Percentiles rank a stretch among this genome's conserved stretches.
These are phyloP conservation scores for Drosophila austrosaltans DNA, from an alignment of 2,888 invertebrate species.

Conservation along the genomic window DNA sequence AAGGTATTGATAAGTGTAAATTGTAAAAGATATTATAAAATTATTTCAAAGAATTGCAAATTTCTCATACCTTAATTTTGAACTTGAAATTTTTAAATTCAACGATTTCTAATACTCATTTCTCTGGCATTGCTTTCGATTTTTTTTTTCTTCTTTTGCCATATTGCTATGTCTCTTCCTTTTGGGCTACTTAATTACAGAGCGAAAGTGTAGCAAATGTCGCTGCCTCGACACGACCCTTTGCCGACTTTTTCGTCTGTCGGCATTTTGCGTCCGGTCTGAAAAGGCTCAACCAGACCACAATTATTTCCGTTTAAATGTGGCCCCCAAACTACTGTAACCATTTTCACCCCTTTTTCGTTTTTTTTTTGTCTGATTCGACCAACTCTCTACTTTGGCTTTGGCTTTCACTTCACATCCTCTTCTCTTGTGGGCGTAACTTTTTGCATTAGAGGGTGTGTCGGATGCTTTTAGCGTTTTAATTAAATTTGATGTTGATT, in stretches of 20 bases:
- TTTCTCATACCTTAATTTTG: not conserved
- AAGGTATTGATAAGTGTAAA: too few species aligned
- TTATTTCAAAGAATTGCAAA: too few species aligned
- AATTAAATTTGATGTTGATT: conserved; percentile 75
- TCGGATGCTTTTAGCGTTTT: conserved; percentile 70
- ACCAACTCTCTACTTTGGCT: conserved; percentile 17
- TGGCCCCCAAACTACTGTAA: conserved; percentile 21
- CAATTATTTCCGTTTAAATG: conserved; percentile 72
- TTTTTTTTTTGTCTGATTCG: not conserved
- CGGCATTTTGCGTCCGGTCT: conserved; percentile 30
- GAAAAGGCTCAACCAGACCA: conserved; percentile 44
- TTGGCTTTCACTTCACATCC: conserved; percentile 18
- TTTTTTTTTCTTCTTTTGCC: too few species aligned
- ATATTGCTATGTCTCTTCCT: too few species aligned
- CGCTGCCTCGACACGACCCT: conserved; percentile 17
- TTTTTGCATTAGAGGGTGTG: conserved; percentile 47
- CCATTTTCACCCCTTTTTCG: not conserved
- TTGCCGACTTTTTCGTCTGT: not conserved
- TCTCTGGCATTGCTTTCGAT: too few species aligned
- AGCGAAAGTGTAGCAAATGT: conserved; percentile 44
- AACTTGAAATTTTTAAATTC: too few species aligned
- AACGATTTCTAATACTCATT: too few species aligned
- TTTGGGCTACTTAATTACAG: conserved; percentile 58
- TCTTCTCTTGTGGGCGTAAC: conserved; percentile 29
- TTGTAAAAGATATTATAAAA: too few species aligned